Evolutionary conservation across 2,113 vertebrate species (phyloP).

Genomic region (Sarotherodon lohbergeri): DNA sequence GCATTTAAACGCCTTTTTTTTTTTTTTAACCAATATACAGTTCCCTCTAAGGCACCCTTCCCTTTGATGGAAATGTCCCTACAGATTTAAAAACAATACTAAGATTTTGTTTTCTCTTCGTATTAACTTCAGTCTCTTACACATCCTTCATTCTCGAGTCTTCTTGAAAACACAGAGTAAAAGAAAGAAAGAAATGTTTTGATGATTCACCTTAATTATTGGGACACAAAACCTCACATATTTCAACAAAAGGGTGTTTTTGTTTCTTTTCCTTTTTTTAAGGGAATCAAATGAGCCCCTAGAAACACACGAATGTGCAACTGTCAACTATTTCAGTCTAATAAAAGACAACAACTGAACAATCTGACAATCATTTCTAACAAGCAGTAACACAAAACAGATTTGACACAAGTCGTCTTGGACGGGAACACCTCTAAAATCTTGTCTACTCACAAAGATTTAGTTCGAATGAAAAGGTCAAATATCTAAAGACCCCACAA

Average conservation of each 20-base stretch:
- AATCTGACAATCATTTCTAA: neutral
- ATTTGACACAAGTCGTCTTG: neutral
- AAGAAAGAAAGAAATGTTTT: neutral
- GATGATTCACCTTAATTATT: neutral
- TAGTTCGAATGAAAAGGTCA: neutral
- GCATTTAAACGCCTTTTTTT: conserved; percentile 18
- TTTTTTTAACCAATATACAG: neutral
- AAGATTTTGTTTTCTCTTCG: conserved; percentile 23
- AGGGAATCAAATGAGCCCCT: neutral
- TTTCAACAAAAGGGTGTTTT: neutral
- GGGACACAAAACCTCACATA: neutral
- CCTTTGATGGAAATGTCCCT: conserved; percentile 41
- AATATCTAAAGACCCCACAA: conserved; percentile 14
- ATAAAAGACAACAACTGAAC: neutral
- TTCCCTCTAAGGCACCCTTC: conserved; percentile 66
- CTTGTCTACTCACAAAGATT: neutral
- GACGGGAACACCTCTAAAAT: neutral
- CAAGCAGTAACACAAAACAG: neutral
- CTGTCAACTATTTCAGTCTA: neutral
- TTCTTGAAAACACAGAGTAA: conserved; percentile 6
- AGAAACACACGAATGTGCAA: neutral
- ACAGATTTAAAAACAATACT: conserved; percentile 21
- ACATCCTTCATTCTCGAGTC: conserved; percentile 20
- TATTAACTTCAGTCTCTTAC: neutral
- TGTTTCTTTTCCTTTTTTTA: neutral